phyloP scores from a whole-genome alignment of 2,888 invertebrate species.

The Alviniconcha strummeri region DNA sequence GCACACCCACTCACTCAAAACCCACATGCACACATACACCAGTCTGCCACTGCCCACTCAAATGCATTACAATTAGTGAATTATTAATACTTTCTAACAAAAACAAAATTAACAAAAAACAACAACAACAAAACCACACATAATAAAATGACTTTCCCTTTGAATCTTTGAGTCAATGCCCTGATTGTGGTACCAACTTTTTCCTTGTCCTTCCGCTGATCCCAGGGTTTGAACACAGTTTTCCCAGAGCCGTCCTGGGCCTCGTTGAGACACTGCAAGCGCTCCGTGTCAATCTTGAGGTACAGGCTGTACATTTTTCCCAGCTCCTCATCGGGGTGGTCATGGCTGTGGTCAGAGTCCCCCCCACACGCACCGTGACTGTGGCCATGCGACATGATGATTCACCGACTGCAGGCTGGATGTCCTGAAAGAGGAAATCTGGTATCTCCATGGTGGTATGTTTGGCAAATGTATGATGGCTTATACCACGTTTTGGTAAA shows the following conservation, averaged over 20 bases:
- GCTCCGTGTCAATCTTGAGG: constrained; percentile 90
- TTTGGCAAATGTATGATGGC: too few species aligned
- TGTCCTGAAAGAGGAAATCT: too few species aligned
- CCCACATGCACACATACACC: too few species aligned
- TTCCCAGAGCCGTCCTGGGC: constrained; percentile 88
- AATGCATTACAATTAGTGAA: too few species aligned
- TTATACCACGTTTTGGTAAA: neutral
- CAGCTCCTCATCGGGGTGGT: constrained; percentile 60
- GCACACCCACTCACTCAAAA: too few species aligned
- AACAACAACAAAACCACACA: neutral
- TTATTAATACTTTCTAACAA: too few species aligned
- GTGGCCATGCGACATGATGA: constrained; percentile 31
- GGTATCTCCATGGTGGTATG: too few species aligned
- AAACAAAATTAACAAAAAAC: too few species aligned
- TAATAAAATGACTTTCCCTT: too few species aligned
- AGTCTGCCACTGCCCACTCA: too few species aligned
- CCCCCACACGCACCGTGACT: constrained; percentile 44
- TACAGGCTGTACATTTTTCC: constrained; percentile 85
- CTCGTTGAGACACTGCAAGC: constrained; percentile 94
- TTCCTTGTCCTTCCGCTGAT: constrained; percentile 85
- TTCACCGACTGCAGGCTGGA: neutral
- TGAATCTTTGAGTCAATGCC: too few species aligned
- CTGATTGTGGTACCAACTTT: constrained; percentile 77
- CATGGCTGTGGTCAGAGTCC: constrained; percentile 65
- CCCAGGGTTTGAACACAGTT: constrained; percentile 93